Base-by-base conservation (phyloP, 2,888 invertebrate genomes). In the Tetragonula carbonaria region DNA sequence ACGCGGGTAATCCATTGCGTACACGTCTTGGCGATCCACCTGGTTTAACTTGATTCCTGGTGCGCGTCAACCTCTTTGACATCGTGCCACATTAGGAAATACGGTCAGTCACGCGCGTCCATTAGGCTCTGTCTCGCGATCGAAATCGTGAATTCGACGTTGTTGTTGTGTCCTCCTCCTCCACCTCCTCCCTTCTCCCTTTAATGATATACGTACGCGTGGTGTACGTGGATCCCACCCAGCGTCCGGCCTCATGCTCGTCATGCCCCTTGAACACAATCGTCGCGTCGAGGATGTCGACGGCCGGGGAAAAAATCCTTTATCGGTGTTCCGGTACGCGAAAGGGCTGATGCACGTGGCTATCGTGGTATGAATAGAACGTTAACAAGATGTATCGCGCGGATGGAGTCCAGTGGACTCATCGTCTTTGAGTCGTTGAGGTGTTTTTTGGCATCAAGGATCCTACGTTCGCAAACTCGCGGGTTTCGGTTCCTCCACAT, bases 31-130 rank as follows among this genome's bases (percentile, higher is more conserved):
- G 55, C 71, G 74, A 66, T 82, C 45, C 65, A 33, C 21, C 63
- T 63, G 65, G 23, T 74, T 75, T 67, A 53, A 80, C 53, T 33
- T 45, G 71, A 66, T 53, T 33, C 53, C 59, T 63, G 70, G 33
- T 14, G 55, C 78, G 77, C 70, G 77, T 84, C 86, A 80, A 85
- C 67, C 80, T 76, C 89, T 89, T 88, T 89, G 89, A 88, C 85
- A 88, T 74, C 75, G 76, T 57, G 68, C 75, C 87, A 78, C 89
- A 78, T 86, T 82, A 86, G 74, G 86, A 79, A 80, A 86, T 45
- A 45, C 81, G 82, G 90, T 88, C 82, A 86, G 88, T 89, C 89
- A 89, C 90, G 89, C 90, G 81, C 78, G 85, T 89, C 90, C 88
- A 85, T 89, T 85, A 86, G 79, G 33, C 38, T 80, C 66, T 68